These are phyloP conservation scores for Vespertilio murinus DNA, from an alignment of 2,797 vertebrate species.

Conservation along the genomic window DNA sequence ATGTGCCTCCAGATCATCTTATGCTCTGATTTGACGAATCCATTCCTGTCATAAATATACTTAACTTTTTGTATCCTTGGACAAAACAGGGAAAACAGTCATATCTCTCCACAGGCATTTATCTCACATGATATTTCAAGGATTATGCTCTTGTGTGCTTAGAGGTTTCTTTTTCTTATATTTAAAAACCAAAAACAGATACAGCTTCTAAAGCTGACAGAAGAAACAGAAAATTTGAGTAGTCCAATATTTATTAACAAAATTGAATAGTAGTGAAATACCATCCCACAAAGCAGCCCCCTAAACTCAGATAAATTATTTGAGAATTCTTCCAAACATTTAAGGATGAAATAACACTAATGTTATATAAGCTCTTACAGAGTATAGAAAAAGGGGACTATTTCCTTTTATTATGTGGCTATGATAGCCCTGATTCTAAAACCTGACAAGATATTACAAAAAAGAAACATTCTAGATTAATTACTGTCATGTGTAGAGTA, in stretches of 20 bases:
- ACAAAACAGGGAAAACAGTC: conserved; percentile 69
- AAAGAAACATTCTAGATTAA: neutral
- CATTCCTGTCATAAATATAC: conserved; percentile 78
- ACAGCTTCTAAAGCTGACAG: conserved; percentile 28
- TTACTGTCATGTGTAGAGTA: neutral
- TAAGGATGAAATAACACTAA: neutral
- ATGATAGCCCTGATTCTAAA: neutral
- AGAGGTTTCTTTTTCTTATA: conserved; percentile 46
- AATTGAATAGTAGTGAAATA: conserved; percentile 32
- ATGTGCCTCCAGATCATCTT: conserved; percentile 74
- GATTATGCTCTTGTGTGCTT: conserved; percentile 34
- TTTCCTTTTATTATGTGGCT: neutral
- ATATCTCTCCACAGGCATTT: conserved; percentile 69
- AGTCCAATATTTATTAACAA: conserved; percentile 21
- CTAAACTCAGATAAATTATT: neutral
- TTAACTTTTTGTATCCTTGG: conserved; percentile 70
- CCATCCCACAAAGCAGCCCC: neutral
- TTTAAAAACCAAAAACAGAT: conserved; percentile 51
- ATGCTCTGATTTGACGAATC: conserved; percentile 66
- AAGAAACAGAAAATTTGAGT: conserved; percentile 28
- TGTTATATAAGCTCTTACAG: neutral
- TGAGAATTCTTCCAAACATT: neutral
- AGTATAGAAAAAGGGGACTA: neutral
- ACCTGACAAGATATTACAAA: conserved; percentile 8
- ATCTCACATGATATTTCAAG: conserved; percentile 57